Conservation (phyloP, 2,888 invertebrate species). For the Lasioglossum oenotherae region DNA sequence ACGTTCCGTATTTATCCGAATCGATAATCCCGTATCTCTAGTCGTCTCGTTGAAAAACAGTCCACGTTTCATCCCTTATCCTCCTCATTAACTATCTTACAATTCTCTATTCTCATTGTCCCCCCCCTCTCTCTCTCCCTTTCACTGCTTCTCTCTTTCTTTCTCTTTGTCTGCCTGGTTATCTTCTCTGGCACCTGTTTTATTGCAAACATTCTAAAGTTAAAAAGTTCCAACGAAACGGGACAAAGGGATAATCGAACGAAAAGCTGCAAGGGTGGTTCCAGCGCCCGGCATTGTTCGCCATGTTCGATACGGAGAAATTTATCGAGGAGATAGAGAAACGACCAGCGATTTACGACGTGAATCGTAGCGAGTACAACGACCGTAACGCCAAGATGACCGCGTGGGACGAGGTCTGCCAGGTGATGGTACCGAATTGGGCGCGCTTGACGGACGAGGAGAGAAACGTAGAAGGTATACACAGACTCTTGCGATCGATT, state of each 20-base stretch:
- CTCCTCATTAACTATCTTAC: neutral
- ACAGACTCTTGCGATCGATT: constrained; percentile 67
- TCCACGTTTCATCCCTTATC: constrained; percentile 8
- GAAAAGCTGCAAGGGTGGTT: constrained; percentile 11
- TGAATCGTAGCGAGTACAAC: constrained; percentile 77
- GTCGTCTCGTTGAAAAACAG: constrained; percentile 6
- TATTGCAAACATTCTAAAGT: neutral
- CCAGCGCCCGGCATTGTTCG: neutral
- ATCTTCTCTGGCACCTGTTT: neutral
- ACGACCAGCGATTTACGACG: constrained; percentile 81
- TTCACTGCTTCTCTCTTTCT: neutral
- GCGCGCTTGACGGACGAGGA: constrained; percentile 75
- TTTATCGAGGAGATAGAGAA: constrained; percentile 80
- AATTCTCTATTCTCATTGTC: neutral
- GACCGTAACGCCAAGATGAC: constrained; percentile 78
- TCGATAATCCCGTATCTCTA: constrained; percentile 40
- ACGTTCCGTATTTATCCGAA: constrained; percentile 29
- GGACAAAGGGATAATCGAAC: neutral
- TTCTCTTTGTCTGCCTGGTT: neutral
- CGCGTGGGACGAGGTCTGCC: constrained; percentile 81
- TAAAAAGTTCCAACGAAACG: neutral
- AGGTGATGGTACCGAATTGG: constrained; percentile 80
- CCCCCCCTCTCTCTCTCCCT: neutral
- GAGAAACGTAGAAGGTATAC: constrained; percentile 78
- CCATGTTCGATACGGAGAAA: constrained; percentile 79